Evolutionary conservation across 2,888 invertebrate genomes (phyloP).

Genomic region (Nemoura dubitans): DNA sequence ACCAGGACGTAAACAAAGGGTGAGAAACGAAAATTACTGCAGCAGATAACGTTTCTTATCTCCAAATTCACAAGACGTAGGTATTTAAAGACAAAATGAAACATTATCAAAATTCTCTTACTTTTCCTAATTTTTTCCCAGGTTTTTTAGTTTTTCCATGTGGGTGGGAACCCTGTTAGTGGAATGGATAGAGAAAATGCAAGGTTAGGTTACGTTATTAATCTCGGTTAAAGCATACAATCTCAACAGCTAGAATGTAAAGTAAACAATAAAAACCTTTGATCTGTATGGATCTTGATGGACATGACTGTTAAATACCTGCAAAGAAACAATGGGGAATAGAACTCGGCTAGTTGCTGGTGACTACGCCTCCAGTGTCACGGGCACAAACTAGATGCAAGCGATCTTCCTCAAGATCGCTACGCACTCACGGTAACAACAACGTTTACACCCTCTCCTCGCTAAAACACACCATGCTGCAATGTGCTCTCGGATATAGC

Average conservation of each 20-base stretch:
- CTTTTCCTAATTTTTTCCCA: constrained; percentile 43
- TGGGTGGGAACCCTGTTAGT: constrained; percentile 43
- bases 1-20: constrained; percentile 7
- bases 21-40: constrained; percentile 10
- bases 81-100: constrained; percentile 29
- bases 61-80: constrained; percentile 25
- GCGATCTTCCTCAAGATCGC: not conserved
- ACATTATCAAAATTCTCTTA: constrained; percentile 42
- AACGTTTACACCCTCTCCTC: not conserved
- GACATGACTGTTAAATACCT: constrained; percentile 96
- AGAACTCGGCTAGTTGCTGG: not conserved
- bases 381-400: not conserved
- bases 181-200: constrained; percentile 37
- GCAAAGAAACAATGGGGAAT: constrained; percentile 58
- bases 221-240: constrained; percentile 36
- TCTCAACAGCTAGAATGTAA: constrained; percentile 45
- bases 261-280: constrained; percentile 78
- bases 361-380: not conserved
- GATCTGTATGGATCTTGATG: constrained; percentile 92
- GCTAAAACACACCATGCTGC: constrained; percentile 5
- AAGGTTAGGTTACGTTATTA: constrained; percentile 39
- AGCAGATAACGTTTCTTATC: constrained; percentile 35
- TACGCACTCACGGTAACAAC: not conserved
- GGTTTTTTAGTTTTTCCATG: constrained; percentile 42
- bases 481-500: not conserved